Conservation (phyloP, 1,140 invertebrate genomes). For the Drepana arcuata region DNA sequence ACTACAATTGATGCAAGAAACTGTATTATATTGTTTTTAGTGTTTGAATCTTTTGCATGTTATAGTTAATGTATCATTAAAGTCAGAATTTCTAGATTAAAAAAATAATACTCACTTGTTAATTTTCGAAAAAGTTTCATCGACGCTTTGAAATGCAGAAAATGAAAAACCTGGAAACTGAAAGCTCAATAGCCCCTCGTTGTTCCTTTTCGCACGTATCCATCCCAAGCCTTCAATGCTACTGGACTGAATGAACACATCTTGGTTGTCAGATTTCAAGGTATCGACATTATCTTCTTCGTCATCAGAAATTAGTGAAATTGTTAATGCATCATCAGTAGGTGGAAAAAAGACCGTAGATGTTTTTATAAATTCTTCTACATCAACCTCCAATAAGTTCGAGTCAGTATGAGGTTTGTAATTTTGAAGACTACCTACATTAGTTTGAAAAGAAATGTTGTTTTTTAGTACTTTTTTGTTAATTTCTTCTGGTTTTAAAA, state of each 20-base stretch:
- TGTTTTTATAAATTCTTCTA: slow-evolving; percentile 35
- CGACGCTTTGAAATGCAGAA: slow-evolving; percentile 37
- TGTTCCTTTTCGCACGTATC: slow-evolving; percentile 29
- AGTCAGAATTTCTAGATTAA: slow-evolving; percentile 2
- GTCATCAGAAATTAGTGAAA: slow-evolving; percentile 55
- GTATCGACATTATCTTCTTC: slow-evolving; percentile 21
- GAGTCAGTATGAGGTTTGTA: no score
- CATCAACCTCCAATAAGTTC: slow-evolving; percentile 23
- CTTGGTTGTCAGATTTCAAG: neutral
- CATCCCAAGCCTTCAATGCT: slow-evolving; percentile 38
- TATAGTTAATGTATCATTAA: no score
- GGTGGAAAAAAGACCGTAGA: slow-evolving; percentile 14
- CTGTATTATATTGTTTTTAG: no score
- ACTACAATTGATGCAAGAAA: no score
- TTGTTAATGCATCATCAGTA: slow-evolving; percentile 24
- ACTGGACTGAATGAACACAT: slow-evolving; percentile 36
- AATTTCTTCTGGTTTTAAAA: slow-evolving; percentile 64
- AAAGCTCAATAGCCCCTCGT: slow-evolving; percentile 35
- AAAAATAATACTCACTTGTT: slow-evolving; percentile 41
- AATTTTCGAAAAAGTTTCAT: slow-evolving; percentile 44
- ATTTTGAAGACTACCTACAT: slow-evolving; percentile 1
- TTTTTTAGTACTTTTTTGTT: slow-evolving; percentile 36
- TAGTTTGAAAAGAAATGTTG: neutral
- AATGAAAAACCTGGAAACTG: slow-evolving; percentile 50
- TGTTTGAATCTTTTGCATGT: no score